Evolutionary conservation across 2,888 invertebrate species (phyloP).

Genomic region (Cheilosia grossa): DNA sequence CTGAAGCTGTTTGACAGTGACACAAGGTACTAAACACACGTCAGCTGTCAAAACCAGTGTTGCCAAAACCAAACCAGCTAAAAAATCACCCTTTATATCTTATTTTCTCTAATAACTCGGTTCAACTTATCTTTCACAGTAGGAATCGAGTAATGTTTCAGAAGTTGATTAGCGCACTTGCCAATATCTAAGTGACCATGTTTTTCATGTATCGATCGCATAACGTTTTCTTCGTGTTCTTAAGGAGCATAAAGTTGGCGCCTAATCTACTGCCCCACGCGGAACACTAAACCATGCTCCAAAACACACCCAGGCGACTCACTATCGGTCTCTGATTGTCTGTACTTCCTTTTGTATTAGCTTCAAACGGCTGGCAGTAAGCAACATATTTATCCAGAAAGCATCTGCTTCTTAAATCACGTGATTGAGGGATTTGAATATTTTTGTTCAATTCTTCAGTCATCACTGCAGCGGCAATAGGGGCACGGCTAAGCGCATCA

Average conservation of each 20-base stretch:
- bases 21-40: too few species aligned
- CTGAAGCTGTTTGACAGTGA: too few species aligned
- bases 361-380: too few species aligned
- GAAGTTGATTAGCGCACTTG: neutral
- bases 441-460: conserved; percentile 6
- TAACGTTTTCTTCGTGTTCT: neutral
- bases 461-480: neutral
- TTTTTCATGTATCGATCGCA: neutral
- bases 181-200: neutral
- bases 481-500: conserved; percentile 34
- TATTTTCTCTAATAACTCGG: neutral
- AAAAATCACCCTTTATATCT: too few species aligned
- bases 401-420: too few species aligned
- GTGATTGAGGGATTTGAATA: conserved; percentile 15
- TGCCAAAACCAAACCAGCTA: too few species aligned
- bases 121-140: neutral
- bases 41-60: too few species aligned
- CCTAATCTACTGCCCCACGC: neutral
- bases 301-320: neutral
- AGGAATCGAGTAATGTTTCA: neutral
- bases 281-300: conserved; percentile 13
- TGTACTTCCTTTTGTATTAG: too few species aligned
- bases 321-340: neutral
- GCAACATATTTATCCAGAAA: too few species aligned
- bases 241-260: neutral